These are phyloP conservation scores for Alcedo atthis DNA, from an alignment of 2,797 vertebrate genomes.

Conservation along the genomic window DNA sequence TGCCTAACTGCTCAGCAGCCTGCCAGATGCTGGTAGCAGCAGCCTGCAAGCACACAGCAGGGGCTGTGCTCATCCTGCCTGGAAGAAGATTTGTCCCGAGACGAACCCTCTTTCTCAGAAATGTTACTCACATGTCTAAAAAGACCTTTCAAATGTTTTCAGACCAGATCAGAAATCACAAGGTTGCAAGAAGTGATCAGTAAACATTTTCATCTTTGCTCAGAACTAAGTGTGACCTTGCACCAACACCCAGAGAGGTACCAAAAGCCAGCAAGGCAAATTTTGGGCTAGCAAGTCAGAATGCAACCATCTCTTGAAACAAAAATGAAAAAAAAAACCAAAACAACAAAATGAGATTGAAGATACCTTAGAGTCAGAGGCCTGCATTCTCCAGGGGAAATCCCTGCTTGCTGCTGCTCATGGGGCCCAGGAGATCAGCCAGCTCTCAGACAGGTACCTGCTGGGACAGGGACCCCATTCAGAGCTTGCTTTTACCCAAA, in stretches of 20 bases:
- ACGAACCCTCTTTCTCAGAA: neutral
- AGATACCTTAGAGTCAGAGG: neutral
- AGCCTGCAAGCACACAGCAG: neutral
- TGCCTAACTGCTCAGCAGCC: neutral
- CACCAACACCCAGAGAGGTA: neutral
- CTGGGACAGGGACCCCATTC: neutral
- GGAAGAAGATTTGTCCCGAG: neutral
- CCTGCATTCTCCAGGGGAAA: neutral
- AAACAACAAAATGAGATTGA: neutral
- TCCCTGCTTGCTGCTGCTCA: neutral
- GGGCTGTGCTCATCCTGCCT: neutral
- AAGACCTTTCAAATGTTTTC: neutral
- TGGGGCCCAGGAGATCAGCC: neutral
- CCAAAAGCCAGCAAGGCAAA: neutral
- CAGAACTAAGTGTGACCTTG: neutral
- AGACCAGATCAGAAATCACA: neutral
- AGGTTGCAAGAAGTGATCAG: neutral
- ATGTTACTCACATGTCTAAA: neutral
- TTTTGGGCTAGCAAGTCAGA: neutral
- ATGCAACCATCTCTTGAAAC: neutral
- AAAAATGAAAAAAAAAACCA: neutral
- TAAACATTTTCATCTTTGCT: neutral
- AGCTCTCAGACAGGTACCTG: neutral
- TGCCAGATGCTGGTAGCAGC: conserved; percentile 4
- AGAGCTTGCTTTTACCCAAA: neutral